phyloP scores from a whole-genome alignment of 1,140 invertebrate genomes.

The Oryzaephilus surinamensis region DNA sequence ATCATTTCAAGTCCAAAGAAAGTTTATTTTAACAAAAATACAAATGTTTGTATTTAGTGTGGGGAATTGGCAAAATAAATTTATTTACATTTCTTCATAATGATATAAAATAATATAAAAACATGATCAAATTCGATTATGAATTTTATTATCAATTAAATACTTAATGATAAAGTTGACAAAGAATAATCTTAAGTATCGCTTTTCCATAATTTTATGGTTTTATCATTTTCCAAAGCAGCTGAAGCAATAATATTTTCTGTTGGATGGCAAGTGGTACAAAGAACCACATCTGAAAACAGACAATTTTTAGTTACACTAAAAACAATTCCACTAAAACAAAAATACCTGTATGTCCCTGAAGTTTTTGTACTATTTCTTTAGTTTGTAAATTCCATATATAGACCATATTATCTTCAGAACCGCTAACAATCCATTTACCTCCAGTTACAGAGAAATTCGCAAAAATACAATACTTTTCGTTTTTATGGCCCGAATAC shows the following conservation, averaged over 20 bases:
- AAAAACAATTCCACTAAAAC: neutral
- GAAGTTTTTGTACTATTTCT: constrained; percentile 96
- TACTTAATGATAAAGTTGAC: no score
- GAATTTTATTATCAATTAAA: no score
- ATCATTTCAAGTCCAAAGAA: no score
- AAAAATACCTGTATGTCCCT: constrained; percentile 81
- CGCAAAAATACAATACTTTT: constrained; percentile 99
- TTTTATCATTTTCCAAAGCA: constrained; percentile 97
- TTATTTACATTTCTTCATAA: no score
- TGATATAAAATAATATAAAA: no score
- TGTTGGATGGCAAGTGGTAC: constrained; percentile 96
- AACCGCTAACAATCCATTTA: constrained; percentile 99
- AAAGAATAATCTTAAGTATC: constrained; percentile 51
- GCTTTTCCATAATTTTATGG: constrained; percentile 98
- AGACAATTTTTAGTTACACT: neutral
- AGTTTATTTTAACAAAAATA: no score
- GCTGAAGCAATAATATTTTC: constrained; percentile 99
- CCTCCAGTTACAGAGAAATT: constrained; percentile 99
- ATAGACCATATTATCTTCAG: constrained; percentile 98
- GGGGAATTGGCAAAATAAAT: no score
- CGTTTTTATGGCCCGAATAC: constrained; percentile 96
- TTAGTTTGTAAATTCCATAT: constrained; percentile 99
- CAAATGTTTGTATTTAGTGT: no score
- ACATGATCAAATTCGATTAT: no score
- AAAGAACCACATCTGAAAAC: constrained; percentile 85